These are phyloP conservation scores for Spea bombifrons DNA, from an alignment of 2,113 vertebrate genomes.

Conservation along the genomic window DNA sequence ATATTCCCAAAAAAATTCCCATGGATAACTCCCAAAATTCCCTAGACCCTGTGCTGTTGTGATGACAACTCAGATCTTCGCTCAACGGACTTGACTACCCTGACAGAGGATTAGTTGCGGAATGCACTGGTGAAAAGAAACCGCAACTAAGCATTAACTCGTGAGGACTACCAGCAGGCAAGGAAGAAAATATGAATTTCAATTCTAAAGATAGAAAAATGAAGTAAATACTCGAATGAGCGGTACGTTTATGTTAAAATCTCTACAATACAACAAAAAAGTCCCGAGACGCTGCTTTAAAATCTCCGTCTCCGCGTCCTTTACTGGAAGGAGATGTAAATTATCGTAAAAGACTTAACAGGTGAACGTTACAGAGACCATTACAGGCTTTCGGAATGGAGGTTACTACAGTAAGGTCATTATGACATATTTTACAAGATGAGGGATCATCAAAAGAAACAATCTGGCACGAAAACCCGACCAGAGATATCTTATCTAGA, in stretches of 20 bases:
- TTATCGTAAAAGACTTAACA: too few species aligned
- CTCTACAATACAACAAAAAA: too few species aligned
- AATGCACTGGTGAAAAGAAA: slow-evolving; percentile 36
- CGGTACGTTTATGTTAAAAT: too few species aligned
- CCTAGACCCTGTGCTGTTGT: neutral
- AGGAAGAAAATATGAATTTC: slow-evolving; percentile 3
- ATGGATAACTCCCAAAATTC: too few species aligned
- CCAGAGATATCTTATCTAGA: neutral
- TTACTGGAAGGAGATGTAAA: too few species aligned
- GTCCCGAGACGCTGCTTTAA: too few species aligned
- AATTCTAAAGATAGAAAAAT: too few species aligned
- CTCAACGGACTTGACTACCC: slow-evolving; percentile 19
- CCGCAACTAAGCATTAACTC: slow-evolving; percentile 2
- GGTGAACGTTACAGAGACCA: neutral
- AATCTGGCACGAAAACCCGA: neutral
- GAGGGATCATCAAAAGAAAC: neutral
- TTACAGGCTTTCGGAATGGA: neutral
- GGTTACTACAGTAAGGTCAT: neutral
- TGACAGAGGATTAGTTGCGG: slow-evolving; percentile 38
- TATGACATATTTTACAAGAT: neutral
- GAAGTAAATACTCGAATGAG: too few species aligned
- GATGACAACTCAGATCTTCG: slow-evolving; percentile 36
- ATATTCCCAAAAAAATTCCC: too few species aligned
- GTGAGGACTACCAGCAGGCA: slow-evolving; percentile 1
- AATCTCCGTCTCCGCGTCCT: too few species aligned